phyloP scores from a whole-genome alignment of 1,140 invertebrate genomes.

The Druon quercuslanigerum region DNA sequence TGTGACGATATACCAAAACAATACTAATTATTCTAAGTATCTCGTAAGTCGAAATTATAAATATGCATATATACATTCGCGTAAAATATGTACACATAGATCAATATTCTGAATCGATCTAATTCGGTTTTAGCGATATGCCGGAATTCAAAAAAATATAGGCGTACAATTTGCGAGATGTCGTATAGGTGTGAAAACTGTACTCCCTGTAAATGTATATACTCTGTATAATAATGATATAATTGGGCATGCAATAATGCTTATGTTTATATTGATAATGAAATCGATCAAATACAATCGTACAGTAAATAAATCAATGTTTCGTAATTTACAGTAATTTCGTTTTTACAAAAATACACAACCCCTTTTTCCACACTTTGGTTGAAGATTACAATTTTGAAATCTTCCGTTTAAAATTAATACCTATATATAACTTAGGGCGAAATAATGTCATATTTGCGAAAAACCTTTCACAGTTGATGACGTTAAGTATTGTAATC shows the following conservation, averaged over 20 bases:
- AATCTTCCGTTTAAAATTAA: no score
- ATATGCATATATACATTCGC: constrained; percentile 34
- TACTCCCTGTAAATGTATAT: constrained; percentile 60
- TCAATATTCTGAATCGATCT: constrained; percentile 18
- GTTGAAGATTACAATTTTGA: no score
- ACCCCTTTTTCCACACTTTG: neutral
- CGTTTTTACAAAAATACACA: neutral
- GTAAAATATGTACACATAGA: constrained; percentile 10
- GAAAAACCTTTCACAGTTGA: no score
- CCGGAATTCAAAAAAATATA: constrained; percentile 42
- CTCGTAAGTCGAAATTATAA: constrained; percentile 39
- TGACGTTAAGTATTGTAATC: no score
- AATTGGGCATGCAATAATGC: constrained; percentile 59
- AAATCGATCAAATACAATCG: constrained; percentile 58
- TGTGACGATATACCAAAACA: constrained; percentile 76
- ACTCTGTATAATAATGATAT: constrained; percentile 61
- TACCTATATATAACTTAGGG: no score
- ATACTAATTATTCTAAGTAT: constrained; percentile 59
- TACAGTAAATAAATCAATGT: constrained; percentile 61
- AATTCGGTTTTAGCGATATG: constrained; percentile 44
- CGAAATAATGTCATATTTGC: no score
- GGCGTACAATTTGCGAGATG: constrained; percentile 47
- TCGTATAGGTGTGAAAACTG: constrained; percentile 56
- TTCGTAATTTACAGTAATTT: constrained; percentile 63
- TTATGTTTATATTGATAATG: constrained; percentile 70